phyloP scores from a whole-genome alignment of 2,113 vertebrate genomes.

The Pleuronectes platessa region DNA sequence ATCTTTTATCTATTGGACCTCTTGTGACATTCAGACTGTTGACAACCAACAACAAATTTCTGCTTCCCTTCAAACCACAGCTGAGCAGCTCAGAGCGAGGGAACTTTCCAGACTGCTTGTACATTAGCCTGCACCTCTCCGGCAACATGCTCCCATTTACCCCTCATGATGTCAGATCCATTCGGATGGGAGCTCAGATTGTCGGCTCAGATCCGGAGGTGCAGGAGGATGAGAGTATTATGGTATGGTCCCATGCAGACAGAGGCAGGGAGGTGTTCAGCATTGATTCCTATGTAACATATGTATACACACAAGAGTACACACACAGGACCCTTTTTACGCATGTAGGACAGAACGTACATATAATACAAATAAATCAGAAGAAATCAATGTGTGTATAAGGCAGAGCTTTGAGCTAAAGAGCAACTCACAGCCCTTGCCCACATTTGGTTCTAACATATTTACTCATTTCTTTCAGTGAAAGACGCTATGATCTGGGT shows the following conservation, averaged over 20 bases:
- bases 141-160: constrained; percentile 46
- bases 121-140: constrained; percentile 30
- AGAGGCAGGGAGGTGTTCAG: not conserved
- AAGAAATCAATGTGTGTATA: not conserved
- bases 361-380: not conserved
- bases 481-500: not conserved
- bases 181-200: constrained; percentile 42
- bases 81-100: not conserved
- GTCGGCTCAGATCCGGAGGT: constrained; percentile 35
- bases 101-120: constrained; percentile 14
- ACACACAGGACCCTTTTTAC: not conserved
- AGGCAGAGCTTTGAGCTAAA: not conserved
- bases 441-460: not conserved
- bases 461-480: not conserved
- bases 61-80: not conserved
- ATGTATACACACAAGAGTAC: not conserved
- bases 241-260: constrained; percentile 37
- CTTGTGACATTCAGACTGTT: not conserved
- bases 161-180: constrained; percentile 32
- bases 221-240: constrained; percentile 28
- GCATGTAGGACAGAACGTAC: not conserved
- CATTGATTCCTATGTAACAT: constrained; percentile 30
- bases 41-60: not conserved
- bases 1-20: not conserved
- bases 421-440: too few relatives aligned